A percentile compares a stretch with the other conserved stretches of the same genome.
phyloP scores from a whole-genome alignment of 2,888 invertebrate species.

The Ichneumon xanthorius region DNA sequence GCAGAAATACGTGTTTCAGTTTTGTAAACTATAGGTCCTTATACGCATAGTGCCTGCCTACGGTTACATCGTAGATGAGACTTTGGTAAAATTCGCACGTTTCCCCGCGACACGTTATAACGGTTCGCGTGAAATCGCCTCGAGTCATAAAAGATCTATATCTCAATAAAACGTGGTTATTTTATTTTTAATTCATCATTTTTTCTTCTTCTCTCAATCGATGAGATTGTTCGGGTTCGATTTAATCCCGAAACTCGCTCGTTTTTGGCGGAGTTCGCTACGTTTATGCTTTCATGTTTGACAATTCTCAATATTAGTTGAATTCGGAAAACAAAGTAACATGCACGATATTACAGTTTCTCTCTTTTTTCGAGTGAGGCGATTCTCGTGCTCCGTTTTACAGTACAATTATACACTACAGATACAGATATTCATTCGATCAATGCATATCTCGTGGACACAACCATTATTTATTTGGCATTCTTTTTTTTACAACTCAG shows the following conservation, averaged over 20 bases:
- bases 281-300: slow-evolving; percentile 17
- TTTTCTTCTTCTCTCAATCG: slow-evolving; percentile 23
- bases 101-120: slow-evolving; percentile 33
- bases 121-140: slow-evolving; percentile 18
- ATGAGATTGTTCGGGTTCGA: slow-evolving; percentile 20
- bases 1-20: slow-evolving; percentile 43
- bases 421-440: slow-evolving; percentile 56
- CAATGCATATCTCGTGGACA: slow-evolving; percentile 57
- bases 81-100: slow-evolving; percentile 50
- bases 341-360: slow-evolving; percentile 47
- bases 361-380: slow-evolving; percentile 24
- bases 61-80: slow-evolving; percentile 60
- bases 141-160: slow-evolving; percentile 43
- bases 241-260: slow-evolving; percentile 5
- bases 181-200: slow-evolving; percentile 1
- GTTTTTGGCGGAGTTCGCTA: not conserved
- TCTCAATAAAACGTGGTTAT: slow-evolving; percentile 33
- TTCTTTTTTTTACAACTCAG: slow-evolving; percentile 48
- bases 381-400: slow-evolving; percentile 19
- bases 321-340: slow-evolving; percentile 37
- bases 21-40: slow-evolving; percentile 64
- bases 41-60: slow-evolving; percentile 64
- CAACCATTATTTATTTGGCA: slow-evolving; percentile 68
- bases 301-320: slow-evolving; percentile 17
- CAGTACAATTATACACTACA: slow-evolving; percentile 38